Conservation (phyloP, 2,797 vertebrate species). For the Chromobotia macracanthus region DNA sequence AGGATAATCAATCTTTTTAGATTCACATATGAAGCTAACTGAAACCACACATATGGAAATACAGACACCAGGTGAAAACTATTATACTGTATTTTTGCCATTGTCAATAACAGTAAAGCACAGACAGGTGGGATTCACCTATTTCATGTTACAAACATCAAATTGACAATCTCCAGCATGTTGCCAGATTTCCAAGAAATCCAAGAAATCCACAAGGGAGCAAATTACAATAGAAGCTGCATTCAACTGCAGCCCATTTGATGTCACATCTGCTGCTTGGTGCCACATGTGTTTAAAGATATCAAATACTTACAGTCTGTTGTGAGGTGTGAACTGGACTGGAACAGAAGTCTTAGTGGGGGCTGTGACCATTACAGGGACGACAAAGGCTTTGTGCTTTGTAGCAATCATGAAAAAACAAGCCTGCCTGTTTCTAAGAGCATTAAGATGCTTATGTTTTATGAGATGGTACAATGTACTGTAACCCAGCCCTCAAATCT, state of each 20-base stretch:
- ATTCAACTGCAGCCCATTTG: conserved; percentile 69
- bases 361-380: conserved; percentile 64
- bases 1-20: background rate
- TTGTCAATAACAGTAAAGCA: background rate
- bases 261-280: conserved; percentile 73
- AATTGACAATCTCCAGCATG: conserved; percentile 60
- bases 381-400: conserved; percentile 65
- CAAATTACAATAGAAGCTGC: conserved; percentile 67
- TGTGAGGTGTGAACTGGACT: conserved; percentile 78
- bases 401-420: conserved; percentile 64
- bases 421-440: conserved; percentile 57
- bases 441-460: conserved; percentile 59
- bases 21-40: background rate
- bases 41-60: background rate
- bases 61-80: background rate
- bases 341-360: conserved; percentile 73
- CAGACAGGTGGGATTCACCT: conserved; percentile 10
- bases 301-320: conserved; percentile 79
- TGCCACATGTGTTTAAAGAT: conserved; percentile 72
- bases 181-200: conserved; percentile 59
- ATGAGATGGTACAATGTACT: conserved; percentile 62
- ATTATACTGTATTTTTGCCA: background rate
- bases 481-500: conserved; percentile 61
- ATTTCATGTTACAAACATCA: conserved; percentile 54
- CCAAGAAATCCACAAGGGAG: conserved; percentile 54